Evolutionary conservation across 2,888 invertebrate genomes (phyloP), one percentile per base, ranked within the genome.

Genomic region (Calliopum simillimum): DNA sequence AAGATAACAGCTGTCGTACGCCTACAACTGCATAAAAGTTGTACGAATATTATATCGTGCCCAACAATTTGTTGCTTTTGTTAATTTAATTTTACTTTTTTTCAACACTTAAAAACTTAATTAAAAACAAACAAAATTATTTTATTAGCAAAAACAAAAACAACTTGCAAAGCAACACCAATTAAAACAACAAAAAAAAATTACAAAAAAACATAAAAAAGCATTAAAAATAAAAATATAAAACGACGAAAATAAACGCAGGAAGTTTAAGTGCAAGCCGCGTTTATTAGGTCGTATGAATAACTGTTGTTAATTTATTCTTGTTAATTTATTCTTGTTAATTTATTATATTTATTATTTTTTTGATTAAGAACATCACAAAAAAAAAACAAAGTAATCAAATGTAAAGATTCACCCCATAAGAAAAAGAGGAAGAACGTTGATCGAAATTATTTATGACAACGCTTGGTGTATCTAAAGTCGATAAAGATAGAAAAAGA

Each of bases 351-450:
- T 33, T 33, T 33, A 33, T 33, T 33, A 8, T 33, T 5, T 33
- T 33, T 33, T 6, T 8, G 8, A 33, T 3, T 33, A 33, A 33
- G 33, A 33, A 33, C 33, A 33, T 1, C 33, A 43, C 51, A 53
- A 41, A 41, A 53, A 14, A 51, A 46, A 46, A 43, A 5, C 21
- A 21, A 44, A 46, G 14, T 43, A n/a, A 25, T 33, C 25, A 41
- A 3, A 14, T 16, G 44, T 21, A 68, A 66, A 75, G 69, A 80
- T 80, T 84, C 84, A 85, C 84, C 85, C 79, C 79, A 79, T 80
- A 84, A 74, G 83, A 79, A 74, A 84, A 85, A 68, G 83, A 85
- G 69, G 82, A 83, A 73, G 84, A 84, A 74, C 85, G 82, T 74
- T 80, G 79, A 76, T 84, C 85, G 84, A 83, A 73, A 71, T 76